phyloP scores from a whole-genome alignment of 1,140 invertebrate genomes.

The Chrysoperla carnea region DNA sequence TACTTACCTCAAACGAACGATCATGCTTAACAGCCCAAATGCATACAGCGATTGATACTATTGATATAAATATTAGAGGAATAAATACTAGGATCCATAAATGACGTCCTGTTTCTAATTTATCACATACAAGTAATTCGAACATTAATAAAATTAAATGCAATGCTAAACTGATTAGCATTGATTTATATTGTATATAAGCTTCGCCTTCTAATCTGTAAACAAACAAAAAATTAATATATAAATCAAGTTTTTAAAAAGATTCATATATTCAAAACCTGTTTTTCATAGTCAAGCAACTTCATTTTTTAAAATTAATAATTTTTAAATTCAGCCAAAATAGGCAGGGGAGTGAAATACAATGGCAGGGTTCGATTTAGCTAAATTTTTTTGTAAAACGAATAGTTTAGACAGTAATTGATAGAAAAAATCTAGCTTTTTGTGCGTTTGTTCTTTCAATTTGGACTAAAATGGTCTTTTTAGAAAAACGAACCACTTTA shows the following conservation, averaged over 20 bases:
- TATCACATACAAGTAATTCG: conserved; percentile 88
- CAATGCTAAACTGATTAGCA: conserved; percentile 85
- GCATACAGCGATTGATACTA: conserved; percentile 89
- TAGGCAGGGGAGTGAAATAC: no score
- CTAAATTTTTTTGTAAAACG: no score
- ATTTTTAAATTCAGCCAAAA: no score
- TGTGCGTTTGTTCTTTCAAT: no score
- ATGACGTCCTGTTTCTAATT: conserved; percentile 76
- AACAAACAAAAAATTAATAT: conserved; percentile 15
- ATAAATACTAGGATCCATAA: conserved; percentile 93
- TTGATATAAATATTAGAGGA: conserved; percentile 88
- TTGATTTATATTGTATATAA: conserved; percentile 92
- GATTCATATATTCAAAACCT: not conserved
- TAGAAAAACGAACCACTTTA: no score
- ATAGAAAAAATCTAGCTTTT: no score
- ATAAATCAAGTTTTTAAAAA: not conserved
- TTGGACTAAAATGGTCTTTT: no score
- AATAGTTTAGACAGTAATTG: no score
- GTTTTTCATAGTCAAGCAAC: no score
- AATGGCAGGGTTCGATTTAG: no score
- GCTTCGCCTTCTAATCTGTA: conserved; percentile 82
- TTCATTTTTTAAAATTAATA: no score
- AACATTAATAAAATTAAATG: conserved; percentile 93
- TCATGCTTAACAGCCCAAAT: conserved; percentile 98
- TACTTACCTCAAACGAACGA: conserved; percentile 76